These are phyloP conservation scores for Bucorvus abyssinicus DNA, from an alignment of 2,797 vertebrate genomes.

Conservation along the genomic window DNA sequence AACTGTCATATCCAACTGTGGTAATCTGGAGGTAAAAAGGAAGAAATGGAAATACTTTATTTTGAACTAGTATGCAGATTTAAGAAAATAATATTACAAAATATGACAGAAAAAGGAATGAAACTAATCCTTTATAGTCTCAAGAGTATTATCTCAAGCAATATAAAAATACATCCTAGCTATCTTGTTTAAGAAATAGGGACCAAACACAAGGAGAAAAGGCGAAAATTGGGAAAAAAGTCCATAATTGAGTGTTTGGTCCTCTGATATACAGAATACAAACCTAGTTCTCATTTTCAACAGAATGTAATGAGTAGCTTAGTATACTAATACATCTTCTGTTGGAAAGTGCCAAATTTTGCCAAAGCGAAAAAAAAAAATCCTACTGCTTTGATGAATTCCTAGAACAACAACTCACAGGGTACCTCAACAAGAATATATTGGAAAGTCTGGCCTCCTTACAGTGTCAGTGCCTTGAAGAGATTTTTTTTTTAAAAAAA, in stretches of 20 bases:
- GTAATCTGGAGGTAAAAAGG: constrained; percentile 79
- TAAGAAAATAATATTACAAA: neutral
- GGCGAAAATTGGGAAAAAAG: neutral
- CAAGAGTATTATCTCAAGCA: neutral
- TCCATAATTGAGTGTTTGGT: neutral
- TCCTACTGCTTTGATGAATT: neutral
- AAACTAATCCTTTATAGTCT: neutral
- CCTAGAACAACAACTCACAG: neutral
- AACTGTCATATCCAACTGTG: constrained; percentile 89
- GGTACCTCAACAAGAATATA: neutral
- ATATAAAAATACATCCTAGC: neutral
- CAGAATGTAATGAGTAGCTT: neutral
- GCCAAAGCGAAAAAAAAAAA: neutral
- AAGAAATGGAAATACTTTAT: neutral
- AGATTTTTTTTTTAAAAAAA: neutral
- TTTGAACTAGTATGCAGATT: neutral
- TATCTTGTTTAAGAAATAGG: neutral
- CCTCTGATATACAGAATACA: neutral
- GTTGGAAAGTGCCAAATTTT: neutral
- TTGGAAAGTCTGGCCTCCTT: neutral
- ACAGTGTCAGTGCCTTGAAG: neutral
- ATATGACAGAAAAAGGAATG: neutral
- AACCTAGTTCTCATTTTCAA: neutral
- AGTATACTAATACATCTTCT: neutral
- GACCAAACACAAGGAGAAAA: neutral